Evolutionary conservation across 64 coral and sea anemone genomes (phyloP).

Genomic region (Pocillopora damicornis): DNA sequence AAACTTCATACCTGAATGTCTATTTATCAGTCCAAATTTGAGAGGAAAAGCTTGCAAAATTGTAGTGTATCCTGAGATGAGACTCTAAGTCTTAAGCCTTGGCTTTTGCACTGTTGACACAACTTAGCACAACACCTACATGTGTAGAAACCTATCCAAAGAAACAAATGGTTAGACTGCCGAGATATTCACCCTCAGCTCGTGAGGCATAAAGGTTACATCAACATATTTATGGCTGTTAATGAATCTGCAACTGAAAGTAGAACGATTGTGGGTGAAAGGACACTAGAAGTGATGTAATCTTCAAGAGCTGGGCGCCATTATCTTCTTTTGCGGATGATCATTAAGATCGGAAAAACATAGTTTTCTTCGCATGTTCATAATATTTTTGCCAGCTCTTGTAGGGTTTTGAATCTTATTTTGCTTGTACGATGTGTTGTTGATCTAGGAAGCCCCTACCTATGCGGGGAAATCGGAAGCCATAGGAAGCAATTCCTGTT

Average conservation of each 20-base stretch:
- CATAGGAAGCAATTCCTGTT: neutral
- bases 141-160: neutral
- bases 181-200: neutral
- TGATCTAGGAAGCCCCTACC: neutral
- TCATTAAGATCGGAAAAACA: conserved; percentile 16
- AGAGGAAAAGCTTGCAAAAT: neutral
- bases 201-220: neutral
- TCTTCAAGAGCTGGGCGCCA: neutral
- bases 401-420: conserved; percentile 5
- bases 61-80: neutral
- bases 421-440: neutral
- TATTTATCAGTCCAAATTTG: neutral
- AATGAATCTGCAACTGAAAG: neutral
- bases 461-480: neutral
- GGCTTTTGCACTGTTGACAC: conserved; percentile 14
- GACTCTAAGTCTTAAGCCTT: neutral
- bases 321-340: neutral
- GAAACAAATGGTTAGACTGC: neutral
- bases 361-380: neutral
- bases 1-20: neutral
- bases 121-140: neutral
- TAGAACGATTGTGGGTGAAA: neutral
- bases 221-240: neutral
- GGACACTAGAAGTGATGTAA: neutral
- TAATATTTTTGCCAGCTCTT: neutral